phyloP scores from a whole-genome alignment of 1,140 invertebrate genomes.

The Antheraea mylitta region DNA sequence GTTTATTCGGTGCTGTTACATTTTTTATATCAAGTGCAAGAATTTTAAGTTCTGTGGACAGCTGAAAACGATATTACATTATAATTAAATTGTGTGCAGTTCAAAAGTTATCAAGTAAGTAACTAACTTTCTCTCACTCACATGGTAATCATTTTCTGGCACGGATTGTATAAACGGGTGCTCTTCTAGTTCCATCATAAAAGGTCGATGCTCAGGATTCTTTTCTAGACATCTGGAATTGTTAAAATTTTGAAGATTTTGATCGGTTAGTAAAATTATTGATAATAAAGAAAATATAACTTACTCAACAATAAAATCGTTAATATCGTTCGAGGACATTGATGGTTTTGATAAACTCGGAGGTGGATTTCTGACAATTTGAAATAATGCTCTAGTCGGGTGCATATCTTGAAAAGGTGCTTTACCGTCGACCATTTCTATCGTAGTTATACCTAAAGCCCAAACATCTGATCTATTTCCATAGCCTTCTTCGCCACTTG shows the following conservation, averaged over 20 bases:
- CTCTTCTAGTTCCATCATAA: slow-evolving; percentile 89
- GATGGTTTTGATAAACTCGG: slow-evolving; percentile 85
- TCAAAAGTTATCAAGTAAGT: too few relatives aligned
- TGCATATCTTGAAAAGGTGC: slow-evolving; percentile 92
- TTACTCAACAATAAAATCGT: slow-evolving; percentile 92
- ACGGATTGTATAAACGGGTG: slow-evolving; percentile 90
- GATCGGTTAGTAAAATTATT: neutral
- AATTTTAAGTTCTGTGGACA: slow-evolving; percentile 82
- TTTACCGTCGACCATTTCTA: slow-evolving; percentile 93
- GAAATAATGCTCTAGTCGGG: slow-evolving; percentile 91
- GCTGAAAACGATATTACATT: slow-evolving; percentile 42
- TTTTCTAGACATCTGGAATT: slow-evolving; percentile 90
- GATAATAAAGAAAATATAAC: slow-evolving; percentile 44
- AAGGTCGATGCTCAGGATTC: slow-evolving; percentile 93
- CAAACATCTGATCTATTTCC: slow-evolving; percentile 92
- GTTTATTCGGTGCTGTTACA: slow-evolving; percentile 59
- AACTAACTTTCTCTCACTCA: slow-evolving; percentile 62
- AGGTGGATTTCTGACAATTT: slow-evolving; percentile 93
- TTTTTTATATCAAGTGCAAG: slow-evolving; percentile 70
- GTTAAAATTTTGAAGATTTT: neutral
- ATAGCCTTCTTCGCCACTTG: slow-evolving; percentile 76
- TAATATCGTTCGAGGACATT: slow-evolving; percentile 89
- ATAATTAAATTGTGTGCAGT: neutral
- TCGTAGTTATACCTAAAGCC: slow-evolving; percentile 94
- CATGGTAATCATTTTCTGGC: slow-evolving; percentile 88